Evolutionary conservation across 1,140 invertebrate species (phyloP).

Genomic region (Drosophila pseudoananassae): DNA sequence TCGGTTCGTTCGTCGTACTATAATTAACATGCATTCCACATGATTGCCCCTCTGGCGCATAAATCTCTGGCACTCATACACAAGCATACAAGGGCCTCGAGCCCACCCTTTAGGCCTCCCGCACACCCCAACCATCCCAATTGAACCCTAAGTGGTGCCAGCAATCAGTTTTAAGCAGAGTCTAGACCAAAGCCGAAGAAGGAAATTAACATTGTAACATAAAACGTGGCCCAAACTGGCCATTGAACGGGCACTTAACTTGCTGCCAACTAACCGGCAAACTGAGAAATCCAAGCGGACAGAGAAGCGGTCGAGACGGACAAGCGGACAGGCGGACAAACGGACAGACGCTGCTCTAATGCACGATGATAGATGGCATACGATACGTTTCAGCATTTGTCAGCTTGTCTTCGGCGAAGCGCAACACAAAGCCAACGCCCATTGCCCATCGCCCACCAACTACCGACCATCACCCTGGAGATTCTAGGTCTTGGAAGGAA

Average conservation of each 20-base stretch:
- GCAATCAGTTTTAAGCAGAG: slow-evolving; percentile 72
- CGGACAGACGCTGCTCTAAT: slow-evolving; percentile 64
- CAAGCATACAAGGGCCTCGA: not conserved
- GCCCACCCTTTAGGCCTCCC: not conserved
- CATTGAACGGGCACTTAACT: slow-evolving; percentile 80
- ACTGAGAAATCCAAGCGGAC: slow-evolving; percentile 30
- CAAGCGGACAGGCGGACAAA: slow-evolving; percentile 12
- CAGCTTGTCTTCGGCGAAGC: slow-evolving; percentile 79
- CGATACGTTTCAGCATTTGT: slow-evolving; percentile 82
- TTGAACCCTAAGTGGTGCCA: slow-evolving; percentile 26
- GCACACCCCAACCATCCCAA: slow-evolving; percentile 10
- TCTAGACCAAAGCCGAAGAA: slow-evolving; percentile 54
- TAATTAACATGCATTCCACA: slow-evolving; percentile 83
- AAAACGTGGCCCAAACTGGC: slow-evolving; percentile 70
- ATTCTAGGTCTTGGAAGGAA: slow-evolving; percentile 6
- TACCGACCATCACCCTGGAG: slow-evolving; percentile 22
- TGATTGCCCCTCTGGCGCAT: slow-evolving; percentile 72
- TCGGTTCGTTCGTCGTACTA: slow-evolving; percentile 44
- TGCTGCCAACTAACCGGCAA: slow-evolving; percentile 63
- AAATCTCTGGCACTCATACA: slow-evolving; percentile 61
- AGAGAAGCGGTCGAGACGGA: slow-evolving; percentile 4
- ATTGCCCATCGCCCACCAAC: not conserved
- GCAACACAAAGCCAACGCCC: slow-evolving; percentile 78
- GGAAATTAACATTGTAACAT: slow-evolving; percentile 82
- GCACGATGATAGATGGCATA: slow-evolving; percentile 82